phyloP scores from a whole-genome alignment of 2,113 vertebrate species.

The Numida meleagris region DNA sequence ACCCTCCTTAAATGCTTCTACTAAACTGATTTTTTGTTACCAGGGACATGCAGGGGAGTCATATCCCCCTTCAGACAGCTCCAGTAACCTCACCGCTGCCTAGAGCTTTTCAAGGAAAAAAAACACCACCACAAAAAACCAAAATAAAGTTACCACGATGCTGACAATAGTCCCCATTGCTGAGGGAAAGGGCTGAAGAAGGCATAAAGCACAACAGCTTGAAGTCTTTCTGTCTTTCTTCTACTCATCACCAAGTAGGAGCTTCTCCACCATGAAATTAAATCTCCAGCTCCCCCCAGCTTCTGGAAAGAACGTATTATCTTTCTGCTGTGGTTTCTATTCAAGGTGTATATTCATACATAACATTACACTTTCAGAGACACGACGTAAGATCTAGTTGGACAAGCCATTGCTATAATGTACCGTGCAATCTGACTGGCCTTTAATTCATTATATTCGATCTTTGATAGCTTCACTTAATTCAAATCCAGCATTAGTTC shows the following conservation, averaged over 20 bases:
- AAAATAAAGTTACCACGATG: background rate
- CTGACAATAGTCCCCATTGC: background rate
- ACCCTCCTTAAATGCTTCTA: background rate
- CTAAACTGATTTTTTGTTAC: background rate
- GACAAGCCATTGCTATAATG: background rate
- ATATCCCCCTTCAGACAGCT: background rate
- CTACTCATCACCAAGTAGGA: background rate
- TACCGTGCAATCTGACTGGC: background rate
- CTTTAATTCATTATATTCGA: background rate
- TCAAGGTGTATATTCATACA: background rate
- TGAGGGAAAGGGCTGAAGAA: background rate
- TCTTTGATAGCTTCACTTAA: background rate
- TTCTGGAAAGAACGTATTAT: background rate
- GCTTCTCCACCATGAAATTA: background rate
- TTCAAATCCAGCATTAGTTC: background rate
- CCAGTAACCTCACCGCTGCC: background rate
- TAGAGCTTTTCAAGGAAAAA: background rate
- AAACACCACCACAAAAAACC: background rate
- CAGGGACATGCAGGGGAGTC: background rate
- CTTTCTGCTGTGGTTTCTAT: background rate
- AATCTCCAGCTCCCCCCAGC: background rate
- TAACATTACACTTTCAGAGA: background rate
- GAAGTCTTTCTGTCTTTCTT: background rate
- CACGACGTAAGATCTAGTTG: background rate
- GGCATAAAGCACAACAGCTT: background rate